Evolutionary conservation across 2,113 vertebrate species (phyloP), one percentile per base, ranked within the genome.

Genomic region (Sturnus vulgaris): DNA sequence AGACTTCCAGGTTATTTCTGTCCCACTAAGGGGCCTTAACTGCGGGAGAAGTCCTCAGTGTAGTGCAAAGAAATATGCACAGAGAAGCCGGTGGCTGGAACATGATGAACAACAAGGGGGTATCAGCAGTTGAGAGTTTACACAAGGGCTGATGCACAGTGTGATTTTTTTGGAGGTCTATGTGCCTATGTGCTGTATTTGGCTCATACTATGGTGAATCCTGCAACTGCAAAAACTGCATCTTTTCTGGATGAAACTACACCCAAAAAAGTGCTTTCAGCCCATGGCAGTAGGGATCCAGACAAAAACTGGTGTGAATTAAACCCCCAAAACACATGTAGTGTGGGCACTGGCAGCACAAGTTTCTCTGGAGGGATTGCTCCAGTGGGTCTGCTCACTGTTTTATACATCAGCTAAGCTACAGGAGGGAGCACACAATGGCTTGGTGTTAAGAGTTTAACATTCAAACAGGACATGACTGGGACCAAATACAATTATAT

Each of bases 361-460:
- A 61, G 4, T 90, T 70, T 96, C 27, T 33, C 52, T 44, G 53
- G 39, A 89, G 31, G 7, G 49, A 52, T 21, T 52, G n/a, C 30
- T 79, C 52, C 42, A 50, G 64, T 0, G 0, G 25, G 25, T 35
- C 27, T 14, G 8, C 35, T 75, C 1, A 0, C 22, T 37, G 0
- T 57, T 77, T 77, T 18, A 35, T 59, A 23, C 23, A 35, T 14
- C 2, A 2, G 13, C 31, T n/a, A 53, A 69, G 77, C 11, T 25
- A 21, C 9, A 21, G 39, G 21, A 61, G 18, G 31, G 25, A 90
- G 16, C 28, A 27, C 22, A 30, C 35, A 71, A 30, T 3, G 37
- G 31, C 61, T 79, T 35, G 37, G 49, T 63, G 47, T 78, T 40
- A 78, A 15, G 5, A 31, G 0, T 68, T 91, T 92, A 80, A 72